Conservation (phyloP, 2,888 invertebrate genomes). For the Oxytorus armatus region DNA sequence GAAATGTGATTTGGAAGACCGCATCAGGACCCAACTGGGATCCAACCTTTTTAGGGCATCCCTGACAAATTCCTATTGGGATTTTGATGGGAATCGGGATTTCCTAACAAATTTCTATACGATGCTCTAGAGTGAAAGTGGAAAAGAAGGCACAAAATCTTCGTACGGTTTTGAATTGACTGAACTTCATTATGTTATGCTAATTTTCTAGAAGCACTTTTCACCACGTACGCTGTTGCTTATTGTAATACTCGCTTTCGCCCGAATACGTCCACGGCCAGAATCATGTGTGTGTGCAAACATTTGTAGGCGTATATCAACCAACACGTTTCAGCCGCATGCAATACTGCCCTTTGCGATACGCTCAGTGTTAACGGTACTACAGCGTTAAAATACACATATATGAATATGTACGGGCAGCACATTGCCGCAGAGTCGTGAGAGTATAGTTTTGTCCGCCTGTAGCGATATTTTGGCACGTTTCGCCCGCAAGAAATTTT, state of each 20-base stretch:
- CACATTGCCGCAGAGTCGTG: neutral
- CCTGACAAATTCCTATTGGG: no score
- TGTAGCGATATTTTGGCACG: constrained; percentile 59
- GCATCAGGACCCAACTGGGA: no score
- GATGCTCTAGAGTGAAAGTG: no score
- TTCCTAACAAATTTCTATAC: no score
- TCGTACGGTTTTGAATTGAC: neutral
- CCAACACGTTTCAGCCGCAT: constrained; percentile 46
- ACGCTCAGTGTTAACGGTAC: constrained; percentile 19
- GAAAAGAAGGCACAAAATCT: no score
- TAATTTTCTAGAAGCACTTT: neutral
- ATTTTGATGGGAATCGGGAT: no score
- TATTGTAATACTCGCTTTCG: neutral
- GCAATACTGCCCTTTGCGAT: constrained; percentile 13
- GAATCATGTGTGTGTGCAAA: constrained; percentile 37
- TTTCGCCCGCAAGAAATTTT: constrained; percentile 60
- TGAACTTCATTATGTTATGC: neutral
- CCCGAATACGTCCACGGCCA: constrained; percentile 11
- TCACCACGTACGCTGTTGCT: neutral
- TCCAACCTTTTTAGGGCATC: no score
- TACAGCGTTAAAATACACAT: neutral
- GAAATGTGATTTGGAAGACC: no score
- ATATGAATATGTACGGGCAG: constrained; percentile 1
- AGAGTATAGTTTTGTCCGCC: neutral
- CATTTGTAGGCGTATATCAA: constrained; percentile 33